Base-by-base conservation (phyloP, 2,113 vertebrate genomes). In the Cyprinodon brontotheroides region DNA sequence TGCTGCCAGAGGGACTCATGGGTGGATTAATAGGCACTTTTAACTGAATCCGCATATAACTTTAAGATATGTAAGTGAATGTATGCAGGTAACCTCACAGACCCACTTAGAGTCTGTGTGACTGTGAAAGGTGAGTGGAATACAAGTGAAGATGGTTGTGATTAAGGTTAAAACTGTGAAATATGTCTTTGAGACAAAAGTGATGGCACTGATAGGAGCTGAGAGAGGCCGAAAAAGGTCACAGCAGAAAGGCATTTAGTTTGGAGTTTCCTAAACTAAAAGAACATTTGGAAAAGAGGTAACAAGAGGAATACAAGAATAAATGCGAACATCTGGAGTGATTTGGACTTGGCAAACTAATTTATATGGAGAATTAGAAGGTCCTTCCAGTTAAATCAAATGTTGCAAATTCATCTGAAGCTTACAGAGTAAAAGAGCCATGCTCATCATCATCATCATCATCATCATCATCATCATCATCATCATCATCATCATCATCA, bases 221-320 rank as follows among this genome's bases (percentile, higher is more conserved):
- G 47, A n/a, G 67, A 73, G 74, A 69, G 72, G 61, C 65, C 57
- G 63, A 68, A 69, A 65, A 48, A 77, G 83, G 75, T 83, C 65
- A 29, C 61, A 15, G 68, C 53, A 72, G 36, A 70, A 64, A 86
- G 57, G 68, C 4, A 20, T 81, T 36, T 48, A 47, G 74, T 22
- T 41, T 43, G 60, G 69, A 43, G 38, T 77, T 29, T 61, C 65
- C 71, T 73, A 53, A 80, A 70, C 45, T 36, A 39, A n/a, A n/a
- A 64, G 70, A 38, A 69, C 69, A 72, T 40, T 53, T 2, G 64
- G 73, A 17, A 45, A 62, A 61, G 53, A 3, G n/a, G 7, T 69
- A 43, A 85, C 73, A 68, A 74, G 61, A 72, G 48, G 53, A 57
- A 57, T 9, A n/a, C 17, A n/a, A 2, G 50, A 20, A 57, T 2